Evolutionary conservation across 2,888 invertebrate genomes (phyloP).

Genomic region (Plebejus melissa): DNA sequence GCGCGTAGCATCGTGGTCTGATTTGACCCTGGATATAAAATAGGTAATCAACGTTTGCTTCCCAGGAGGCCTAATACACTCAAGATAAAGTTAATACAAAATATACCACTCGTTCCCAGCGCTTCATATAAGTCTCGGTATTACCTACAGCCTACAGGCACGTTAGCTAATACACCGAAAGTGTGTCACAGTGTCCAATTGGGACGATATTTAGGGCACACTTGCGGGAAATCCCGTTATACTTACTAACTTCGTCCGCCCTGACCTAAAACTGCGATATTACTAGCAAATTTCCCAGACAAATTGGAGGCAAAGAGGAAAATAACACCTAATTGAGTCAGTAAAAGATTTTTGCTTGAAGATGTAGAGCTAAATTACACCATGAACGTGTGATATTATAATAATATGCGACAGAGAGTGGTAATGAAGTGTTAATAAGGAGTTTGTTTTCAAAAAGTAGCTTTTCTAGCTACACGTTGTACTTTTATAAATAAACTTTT

Average conservation of each 20-base stretch:
- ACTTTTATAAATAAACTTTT: too few species aligned
- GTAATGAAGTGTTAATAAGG: too few species aligned
- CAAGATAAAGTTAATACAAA: background rate
- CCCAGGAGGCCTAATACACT: background rate
- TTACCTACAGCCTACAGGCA: background rate
- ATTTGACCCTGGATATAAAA: too few species aligned
- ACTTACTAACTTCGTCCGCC: slow-evolving; percentile 11
- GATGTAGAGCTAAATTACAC: too few species aligned
- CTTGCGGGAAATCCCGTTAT: slow-evolving; percentile 11
- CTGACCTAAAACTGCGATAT: slow-evolving; percentile 10
- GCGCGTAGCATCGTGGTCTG: too few species aligned
- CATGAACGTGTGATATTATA: too few species aligned
- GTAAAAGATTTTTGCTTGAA: background rate
- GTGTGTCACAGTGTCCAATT: background rate
- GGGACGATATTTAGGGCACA: slow-evolving; percentile 9
- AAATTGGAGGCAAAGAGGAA: background rate
- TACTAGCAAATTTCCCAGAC: background rate
- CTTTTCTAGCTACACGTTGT: too few species aligned
- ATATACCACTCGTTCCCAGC: background rate
- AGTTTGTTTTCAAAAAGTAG: too few species aligned
- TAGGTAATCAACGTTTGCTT: too few species aligned
- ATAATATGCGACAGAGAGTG: too few species aligned
- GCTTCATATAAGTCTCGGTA: background rate
- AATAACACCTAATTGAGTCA: background rate
- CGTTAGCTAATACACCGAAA: background rate